These are phyloP conservation scores for Alethe diademata DNA, from an alignment of 2,113 vertebrate species.

Conservation along the genomic window DNA sequence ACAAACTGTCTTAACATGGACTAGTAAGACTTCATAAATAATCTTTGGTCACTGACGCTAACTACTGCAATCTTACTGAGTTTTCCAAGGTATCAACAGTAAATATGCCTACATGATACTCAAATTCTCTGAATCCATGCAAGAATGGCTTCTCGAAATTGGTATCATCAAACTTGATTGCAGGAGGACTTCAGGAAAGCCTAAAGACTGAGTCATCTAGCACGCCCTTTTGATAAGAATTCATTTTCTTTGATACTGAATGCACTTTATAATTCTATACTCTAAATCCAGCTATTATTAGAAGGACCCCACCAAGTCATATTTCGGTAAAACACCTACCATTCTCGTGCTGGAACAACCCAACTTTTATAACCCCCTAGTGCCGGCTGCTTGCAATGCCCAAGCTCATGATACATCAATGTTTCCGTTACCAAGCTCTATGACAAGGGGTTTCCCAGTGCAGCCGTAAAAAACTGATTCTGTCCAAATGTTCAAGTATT, in stretches of 20 bases:
- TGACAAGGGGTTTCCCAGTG: constrained; percentile 47
- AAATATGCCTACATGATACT: neutral
- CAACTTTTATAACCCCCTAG: constrained; percentile 9
- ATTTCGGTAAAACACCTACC: constrained; percentile 54
- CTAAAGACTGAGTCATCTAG: neutral
- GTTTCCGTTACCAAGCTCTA: constrained; percentile 44
- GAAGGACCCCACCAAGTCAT: constrained; percentile 12
- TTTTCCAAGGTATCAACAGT: neutral
- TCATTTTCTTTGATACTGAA: neutral
- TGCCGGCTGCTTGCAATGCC: neutral
- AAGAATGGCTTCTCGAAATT: neutral
- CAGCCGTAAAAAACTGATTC: constrained; percentile 4
- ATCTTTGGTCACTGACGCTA: neutral
- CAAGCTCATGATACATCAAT: constrained; percentile 35
- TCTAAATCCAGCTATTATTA: constrained; percentile 26
- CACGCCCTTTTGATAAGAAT: neutral
- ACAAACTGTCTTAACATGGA: neutral
- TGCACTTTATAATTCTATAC: neutral
- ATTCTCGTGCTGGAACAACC: neutral
- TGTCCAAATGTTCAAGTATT: neutral
- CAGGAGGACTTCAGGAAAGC: constrained; percentile 11
- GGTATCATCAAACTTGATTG: neutral
- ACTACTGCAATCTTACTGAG: neutral
- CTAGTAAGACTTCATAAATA: neutral
- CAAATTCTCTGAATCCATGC: neutral